Evolutionary conservation across 2,888 invertebrate genomes (phyloP), one percentile per base, ranked within the genome.

Genomic region (Conus canariensis): DNA sequence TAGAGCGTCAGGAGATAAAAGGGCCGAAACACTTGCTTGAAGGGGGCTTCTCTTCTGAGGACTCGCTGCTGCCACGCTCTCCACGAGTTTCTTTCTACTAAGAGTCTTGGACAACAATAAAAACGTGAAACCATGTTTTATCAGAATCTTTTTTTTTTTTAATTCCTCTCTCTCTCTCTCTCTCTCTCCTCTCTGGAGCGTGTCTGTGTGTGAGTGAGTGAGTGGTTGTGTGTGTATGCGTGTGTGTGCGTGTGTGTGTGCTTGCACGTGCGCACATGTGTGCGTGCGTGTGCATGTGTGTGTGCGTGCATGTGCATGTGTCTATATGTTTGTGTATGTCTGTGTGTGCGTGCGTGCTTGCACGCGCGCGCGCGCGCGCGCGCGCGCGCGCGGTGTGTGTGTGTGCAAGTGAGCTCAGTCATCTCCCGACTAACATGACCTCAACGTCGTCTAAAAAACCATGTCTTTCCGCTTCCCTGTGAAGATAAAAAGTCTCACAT

Each of bases 231-330:
- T 70, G 70, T 70, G 4, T 70, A 12, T 60, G 60, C 12, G 70
- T 70, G 70, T 70, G 70, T 70, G 70, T 70, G 70, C 19, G 70
- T 70, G 70, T 70, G 70, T 70, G 70, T 70, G 70, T 70, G 70
- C 19, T 14, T 3, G 70, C 19, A 19, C 19, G n/a, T 70, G 70
- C 19, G 70, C 19, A 19, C 22, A 19, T 70, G 70, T 22, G 70
- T 70, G 70, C 4, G 70, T 70, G 70, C 19, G 70, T 22, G 70
- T 70, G 70, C 22, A 19, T 70, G 70, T 22, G 70, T 22, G 19
- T 70, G 70, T 70, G 70, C 4, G 70, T 70, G 70, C 19, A 19
- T 70, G 70, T 70, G 70, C 19, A 19, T 70, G 70, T 70, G 70
- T 70, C 19, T 70, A 22, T 22, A 19, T 70, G 70, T 22, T 14